phyloP scores from a whole-genome alignment of 2,888 invertebrate genomes.

The Dorcus parallelipipedus region DNA sequence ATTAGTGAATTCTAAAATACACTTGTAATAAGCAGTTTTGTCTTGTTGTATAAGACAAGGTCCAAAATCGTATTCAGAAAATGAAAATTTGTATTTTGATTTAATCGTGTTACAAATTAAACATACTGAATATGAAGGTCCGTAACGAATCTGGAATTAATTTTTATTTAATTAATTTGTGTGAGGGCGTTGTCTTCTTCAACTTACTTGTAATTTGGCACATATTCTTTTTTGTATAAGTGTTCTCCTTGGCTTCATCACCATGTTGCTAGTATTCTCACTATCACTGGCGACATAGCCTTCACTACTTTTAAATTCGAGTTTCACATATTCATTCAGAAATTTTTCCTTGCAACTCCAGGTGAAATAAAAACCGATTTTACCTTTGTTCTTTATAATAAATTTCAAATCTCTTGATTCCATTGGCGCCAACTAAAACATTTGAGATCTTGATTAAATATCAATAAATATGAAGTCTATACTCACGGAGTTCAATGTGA shows the following conservation, averaged over 20 bases:
- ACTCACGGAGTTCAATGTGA: constrained; percentile 47
- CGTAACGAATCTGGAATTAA: constrained; percentile 59
- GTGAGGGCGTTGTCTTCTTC: not conserved
- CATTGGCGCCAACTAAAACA: constrained; percentile 37
- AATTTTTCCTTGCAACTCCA: constrained; percentile 40
- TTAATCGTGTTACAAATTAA: constrained; percentile 58
- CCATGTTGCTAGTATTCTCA: constrained; percentile 8
- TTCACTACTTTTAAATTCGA: constrained; percentile 24
- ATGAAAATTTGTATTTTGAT: constrained; percentile 61
- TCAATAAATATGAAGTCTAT: constrained; percentile 3
- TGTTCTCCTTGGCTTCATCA: constrained; percentile 21
- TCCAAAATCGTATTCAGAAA: constrained; percentile 62
- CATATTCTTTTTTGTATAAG: constrained; percentile 22
- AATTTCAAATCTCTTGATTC: constrained; percentile 33
- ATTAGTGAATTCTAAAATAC: constrained; percentile 44
- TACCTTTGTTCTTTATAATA: constrained; percentile 41
- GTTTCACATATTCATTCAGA: constrained; percentile 22
- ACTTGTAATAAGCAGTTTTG: constrained; percentile 49
- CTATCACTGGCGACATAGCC: constrained; percentile 26
- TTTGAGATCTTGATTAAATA: constrained; percentile 6
- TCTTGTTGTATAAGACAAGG: constrained; percentile 60
- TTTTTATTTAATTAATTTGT: not conserved
- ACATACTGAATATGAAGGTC: constrained; percentile 59
- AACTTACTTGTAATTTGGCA: constrained; percentile 20
- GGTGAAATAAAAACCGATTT: constrained; percentile 41